Evolutionary conservation across 2,888 invertebrate species (phyloP).

Genomic region (Cyrtodaria siliqua): DNA sequence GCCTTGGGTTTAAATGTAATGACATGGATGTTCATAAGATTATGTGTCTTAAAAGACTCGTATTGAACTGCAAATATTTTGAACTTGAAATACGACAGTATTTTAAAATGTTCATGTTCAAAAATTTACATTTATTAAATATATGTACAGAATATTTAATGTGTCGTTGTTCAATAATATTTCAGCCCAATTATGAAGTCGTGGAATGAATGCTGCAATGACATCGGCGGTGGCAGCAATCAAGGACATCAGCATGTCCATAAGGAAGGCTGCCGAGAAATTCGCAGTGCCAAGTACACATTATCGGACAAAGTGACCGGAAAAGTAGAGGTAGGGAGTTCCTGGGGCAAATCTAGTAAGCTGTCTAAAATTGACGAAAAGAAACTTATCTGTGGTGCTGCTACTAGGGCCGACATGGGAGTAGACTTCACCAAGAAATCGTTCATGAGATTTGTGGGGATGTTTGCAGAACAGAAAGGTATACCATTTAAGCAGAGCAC

Average conservation of each 20-base stretch:
- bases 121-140: too few species aligned
- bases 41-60: too few species aligned
- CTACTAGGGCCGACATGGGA: constrained; percentile 31
- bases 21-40: too few species aligned
- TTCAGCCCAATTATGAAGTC: too few species aligned
- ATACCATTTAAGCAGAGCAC: constrained; percentile 21
- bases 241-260: constrained; percentile 2
- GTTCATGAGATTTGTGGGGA: constrained; percentile 35
- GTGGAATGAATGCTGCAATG: constrained; percentile 19
- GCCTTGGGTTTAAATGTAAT: too few species aligned
- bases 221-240: constrained; percentile 29
- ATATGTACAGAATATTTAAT: too few species aligned
- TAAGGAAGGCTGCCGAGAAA: constrained; percentile 39
- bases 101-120: too few species aligned
- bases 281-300: constrained; percentile 25
- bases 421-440: constrained; percentile 38
- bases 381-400: constrained; percentile 19
- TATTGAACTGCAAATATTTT: too few species aligned
- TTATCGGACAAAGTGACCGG: constrained; percentile 25
- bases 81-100: too few species aligned
- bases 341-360: constrained; percentile 17
- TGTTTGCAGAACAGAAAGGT: constrained; percentile 17
- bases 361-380: constrained; percentile 25
- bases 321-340: constrained; percentile 18
- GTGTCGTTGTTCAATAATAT: too few species aligned